Evolutionary conservation across 2,797 vertebrate species (phyloP), one percentile per base, ranked within the genome.

Genomic region (Enteromius argenteus): DNA sequence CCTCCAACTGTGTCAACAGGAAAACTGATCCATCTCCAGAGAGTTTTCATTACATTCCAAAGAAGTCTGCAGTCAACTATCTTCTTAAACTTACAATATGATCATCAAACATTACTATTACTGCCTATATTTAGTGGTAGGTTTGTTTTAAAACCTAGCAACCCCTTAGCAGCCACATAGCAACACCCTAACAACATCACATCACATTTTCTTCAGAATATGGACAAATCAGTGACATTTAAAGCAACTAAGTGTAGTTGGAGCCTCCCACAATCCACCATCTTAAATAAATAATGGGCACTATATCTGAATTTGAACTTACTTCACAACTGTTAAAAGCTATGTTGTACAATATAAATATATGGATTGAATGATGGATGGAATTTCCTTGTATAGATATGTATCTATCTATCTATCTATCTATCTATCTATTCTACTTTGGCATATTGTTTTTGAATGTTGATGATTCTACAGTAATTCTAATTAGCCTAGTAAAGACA

Each of bases 1-100:
- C 17, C 10, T 77, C 1, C 81, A 35, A 66, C 72, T 58, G 62
- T 67, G 73, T 68, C 73, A 83, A 83, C 32, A 51, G n/a, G 72
- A 44, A 75, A 76, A 67, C 1, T 30, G 71, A 83, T 67, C 8
- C 30, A 66, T 74, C 60, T 51, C 58, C 5, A 64, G 71, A 74
- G 80, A 66, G 17, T 35, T 53, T 68, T 77, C 27, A 44, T 68
- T 76, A 30, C 62, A 77, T 51, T 58, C 62, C 46, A 56, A 46
- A 68, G 17, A 76, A 60, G 7, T 32, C 72, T 39, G 72, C 6
- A 15, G 60, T 7, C 10, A 76, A 56, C 44, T 30, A 14, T 46
- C 17, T 15, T 11, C 27, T 46, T 46, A 46, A 72, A 72, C 53
- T 6, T 21, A n/a, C 21, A 19, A 53, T 42, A 21, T 58, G 10